phyloP scores from a whole-genome alignment of 2,113 vertebrate species.

The Clarias batrachus region DNA sequence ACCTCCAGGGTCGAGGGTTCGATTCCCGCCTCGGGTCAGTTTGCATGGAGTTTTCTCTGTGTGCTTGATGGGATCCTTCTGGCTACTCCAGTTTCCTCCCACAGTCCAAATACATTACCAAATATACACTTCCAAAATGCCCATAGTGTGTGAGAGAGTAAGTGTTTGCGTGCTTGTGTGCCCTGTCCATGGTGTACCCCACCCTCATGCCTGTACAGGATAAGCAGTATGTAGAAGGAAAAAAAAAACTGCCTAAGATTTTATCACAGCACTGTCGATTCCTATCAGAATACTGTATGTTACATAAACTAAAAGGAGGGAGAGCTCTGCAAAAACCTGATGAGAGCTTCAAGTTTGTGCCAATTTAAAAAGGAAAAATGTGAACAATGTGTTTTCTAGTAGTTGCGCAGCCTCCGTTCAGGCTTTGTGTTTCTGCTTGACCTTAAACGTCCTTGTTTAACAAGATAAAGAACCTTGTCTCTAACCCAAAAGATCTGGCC shows the following conservation, averaged over 20 bases:
- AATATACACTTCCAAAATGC: too few relatives aligned
- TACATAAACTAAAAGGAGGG: background rate
- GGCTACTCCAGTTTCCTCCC: too few relatives aligned
- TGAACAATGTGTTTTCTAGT: background rate
- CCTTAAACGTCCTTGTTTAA: conserved; percentile 2
- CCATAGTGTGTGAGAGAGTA: too few relatives aligned
- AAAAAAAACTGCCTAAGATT: background rate
- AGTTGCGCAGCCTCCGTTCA: background rate
- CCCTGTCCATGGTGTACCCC: too few relatives aligned
- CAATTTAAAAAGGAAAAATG: background rate
- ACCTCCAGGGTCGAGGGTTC: too few relatives aligned
- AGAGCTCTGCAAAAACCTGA: background rate
- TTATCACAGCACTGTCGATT: background rate
- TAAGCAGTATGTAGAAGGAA: background rate
- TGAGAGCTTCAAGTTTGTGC: background rate
- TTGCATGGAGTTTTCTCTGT: too few relatives aligned
- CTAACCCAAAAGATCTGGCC: background rate
- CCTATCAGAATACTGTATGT: background rate
- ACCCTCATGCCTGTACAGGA: too few relatives aligned
- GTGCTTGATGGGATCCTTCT: too few relatives aligned
- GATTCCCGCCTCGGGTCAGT: too few relatives aligned
- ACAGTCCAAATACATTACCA: too few relatives aligned
- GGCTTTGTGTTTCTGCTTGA: background rate
- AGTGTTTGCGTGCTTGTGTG: too few relatives aligned
- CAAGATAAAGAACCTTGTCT: conserved; percentile 18